phyloP scores from a whole-genome alignment of 2,113 vertebrate species.

The Halcyon malimbica region DNA sequence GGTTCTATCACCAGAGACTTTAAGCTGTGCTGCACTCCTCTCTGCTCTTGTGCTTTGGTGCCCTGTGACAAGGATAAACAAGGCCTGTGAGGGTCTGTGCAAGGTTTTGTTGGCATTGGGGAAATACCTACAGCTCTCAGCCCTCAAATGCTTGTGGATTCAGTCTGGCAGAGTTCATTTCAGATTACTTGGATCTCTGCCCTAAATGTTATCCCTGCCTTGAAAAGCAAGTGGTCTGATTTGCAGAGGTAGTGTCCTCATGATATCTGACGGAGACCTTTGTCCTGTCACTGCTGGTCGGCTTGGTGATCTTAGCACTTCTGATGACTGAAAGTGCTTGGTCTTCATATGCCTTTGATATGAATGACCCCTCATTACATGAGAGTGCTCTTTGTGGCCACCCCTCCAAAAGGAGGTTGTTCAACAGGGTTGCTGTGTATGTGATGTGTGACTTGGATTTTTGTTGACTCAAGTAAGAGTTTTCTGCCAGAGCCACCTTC shows the following conservation, averaged over 20 bases:
- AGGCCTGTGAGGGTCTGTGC: neutral
- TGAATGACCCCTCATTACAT: neutral
- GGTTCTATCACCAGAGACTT: neutral
- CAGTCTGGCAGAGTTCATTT: neutral
- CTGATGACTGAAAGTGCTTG: neutral
- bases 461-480: neutral
- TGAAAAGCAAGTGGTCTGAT: neutral
- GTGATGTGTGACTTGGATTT: rapidly evolving
- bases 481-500: neutral
- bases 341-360: neutral
- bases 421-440: rapidly evolving
- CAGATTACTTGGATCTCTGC: neutral
- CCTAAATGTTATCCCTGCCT: neutral
- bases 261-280: neutral
- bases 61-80: neutral
- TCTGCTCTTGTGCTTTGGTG: neutral
- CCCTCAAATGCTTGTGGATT: neutral
- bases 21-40: neutral
- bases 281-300: neutral
- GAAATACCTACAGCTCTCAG: neutral
- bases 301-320: neutral
- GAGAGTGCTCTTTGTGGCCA: neutral
- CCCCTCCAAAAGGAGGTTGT: neutral
- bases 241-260: neutral
- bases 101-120: neutral